Conservation (phyloP, 2,888 invertebrate genomes). For the Altica lythri region DNA sequence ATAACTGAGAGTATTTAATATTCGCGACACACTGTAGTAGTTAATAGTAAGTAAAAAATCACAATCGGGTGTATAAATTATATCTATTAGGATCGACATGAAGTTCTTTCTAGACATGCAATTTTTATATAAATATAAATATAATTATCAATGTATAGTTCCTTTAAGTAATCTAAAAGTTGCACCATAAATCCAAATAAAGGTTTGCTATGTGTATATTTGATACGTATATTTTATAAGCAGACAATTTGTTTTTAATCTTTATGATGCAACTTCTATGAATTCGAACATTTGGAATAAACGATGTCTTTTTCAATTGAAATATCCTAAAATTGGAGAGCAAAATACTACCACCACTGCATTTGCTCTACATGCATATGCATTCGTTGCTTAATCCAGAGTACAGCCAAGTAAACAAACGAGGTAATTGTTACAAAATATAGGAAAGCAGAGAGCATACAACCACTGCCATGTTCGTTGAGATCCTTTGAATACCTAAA, state of each 20-base stretch:
- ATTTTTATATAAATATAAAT: conserved; percentile 34
- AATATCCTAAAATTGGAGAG: conserved; percentile 19
- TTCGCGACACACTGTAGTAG: too few species aligned
- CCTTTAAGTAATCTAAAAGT: conserved; percentile 19
- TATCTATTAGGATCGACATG: conserved; percentile 27
- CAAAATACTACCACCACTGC: conserved; percentile 54
- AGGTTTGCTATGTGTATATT: too few species aligned
- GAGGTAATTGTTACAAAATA: conserved; percentile 57
- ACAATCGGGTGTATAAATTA: conserved; percentile 15
- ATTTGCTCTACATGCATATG: conserved; percentile 55
- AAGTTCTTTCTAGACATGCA: conserved; percentile 35
- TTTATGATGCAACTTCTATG: neutral
- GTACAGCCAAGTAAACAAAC: conserved; percentile 54
- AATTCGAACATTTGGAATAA: conserved; percentile 24
- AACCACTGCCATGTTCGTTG: conserved; percentile 52
- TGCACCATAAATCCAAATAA: conserved; percentile 14
- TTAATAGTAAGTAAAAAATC: conserved; percentile 17
- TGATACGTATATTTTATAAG: neutral
- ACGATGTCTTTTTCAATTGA: conserved; percentile 21
- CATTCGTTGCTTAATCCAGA: conserved; percentile 57
- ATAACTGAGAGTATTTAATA: too few species aligned
- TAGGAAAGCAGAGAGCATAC: conserved; percentile 55
- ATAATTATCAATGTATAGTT: conserved; percentile 33
- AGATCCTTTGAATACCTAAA: conserved; percentile 33
- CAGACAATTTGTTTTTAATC: neutral